A percentile compares a stretch with the other conserved stretches of the same genome.
Evolutionary conservation across 2,888 invertebrate species (phyloP).

Genomic region (Phengaris alcon): DNA sequence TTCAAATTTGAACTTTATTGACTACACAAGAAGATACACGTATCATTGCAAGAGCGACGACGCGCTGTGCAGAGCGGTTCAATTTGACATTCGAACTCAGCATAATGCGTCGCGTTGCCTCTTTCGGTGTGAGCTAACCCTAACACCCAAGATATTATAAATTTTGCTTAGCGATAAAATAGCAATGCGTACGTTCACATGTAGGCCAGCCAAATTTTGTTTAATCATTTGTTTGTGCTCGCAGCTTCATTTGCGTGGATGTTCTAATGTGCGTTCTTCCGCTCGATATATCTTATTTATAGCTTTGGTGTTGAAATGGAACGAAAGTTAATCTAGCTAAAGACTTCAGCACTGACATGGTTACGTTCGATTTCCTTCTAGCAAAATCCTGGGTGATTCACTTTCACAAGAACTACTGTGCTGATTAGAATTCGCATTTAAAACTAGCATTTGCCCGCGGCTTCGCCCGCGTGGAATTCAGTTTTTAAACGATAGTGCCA

Average conservation of each 20-base stretch:
- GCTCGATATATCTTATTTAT: conserved; percentile 38
- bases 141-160: not conserved
- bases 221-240: conserved; percentile 41
- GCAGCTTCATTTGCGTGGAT: conserved; percentile 37
- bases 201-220: conserved; percentile 42
- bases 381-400: conserved; percentile 3
- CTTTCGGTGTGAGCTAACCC: no score
- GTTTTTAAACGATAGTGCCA: no score
- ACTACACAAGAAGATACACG: no score
- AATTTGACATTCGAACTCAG: no score
- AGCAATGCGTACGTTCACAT: conserved; percentile 35
- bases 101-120: no score
- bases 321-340: conserved; percentile 35
- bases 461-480: no score
- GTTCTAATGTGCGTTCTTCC: conserved; percentile 37
- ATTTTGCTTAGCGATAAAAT: conserved; percentile 34
- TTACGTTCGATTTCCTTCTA: conserved; percentile 22
- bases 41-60: no score
- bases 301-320: conserved; percentile 34
- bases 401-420: not conserved
- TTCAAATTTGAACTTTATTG: no score
- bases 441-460: no score
- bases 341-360: conserved; percentile 30
- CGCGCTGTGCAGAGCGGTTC: no score
- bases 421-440: not conserved